These are phyloP conservation scores for Poecilobothrus nobilitatus DNA, from an alignment of 2,888 invertebrate genomes.

Conservation along the genomic window DNA sequence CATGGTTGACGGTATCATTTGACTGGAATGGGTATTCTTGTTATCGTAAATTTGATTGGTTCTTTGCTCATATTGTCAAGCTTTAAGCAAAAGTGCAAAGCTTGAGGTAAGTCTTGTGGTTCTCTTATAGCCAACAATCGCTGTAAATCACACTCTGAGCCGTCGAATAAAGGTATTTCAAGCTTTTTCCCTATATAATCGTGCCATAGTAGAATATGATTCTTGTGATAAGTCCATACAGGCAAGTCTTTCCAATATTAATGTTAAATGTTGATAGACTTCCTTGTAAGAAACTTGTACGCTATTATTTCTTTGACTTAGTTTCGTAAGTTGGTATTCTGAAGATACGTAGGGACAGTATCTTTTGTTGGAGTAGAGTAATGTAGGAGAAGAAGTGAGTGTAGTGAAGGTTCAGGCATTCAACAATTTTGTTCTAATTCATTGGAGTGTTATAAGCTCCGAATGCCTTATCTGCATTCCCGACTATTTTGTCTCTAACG, in stretches of 20 bases:
- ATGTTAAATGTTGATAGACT: slow-evolving; percentile 16
- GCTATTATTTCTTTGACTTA: slow-evolving; percentile 18
- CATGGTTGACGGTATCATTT: background rate
- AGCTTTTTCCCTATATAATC: slow-evolving; percentile 15
- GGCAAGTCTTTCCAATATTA: slow-evolving; percentile 16
- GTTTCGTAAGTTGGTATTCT: slow-evolving; percentile 22
- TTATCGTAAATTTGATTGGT: background rate
- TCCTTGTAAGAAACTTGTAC: slow-evolving; percentile 14
- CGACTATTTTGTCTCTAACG: slow-evolving; percentile 16
- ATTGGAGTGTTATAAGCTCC: slow-evolving; percentile 15
- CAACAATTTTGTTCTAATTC: slow-evolving; percentile 20
- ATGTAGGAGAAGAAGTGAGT: too few relatives aligned
- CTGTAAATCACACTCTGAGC: slow-evolving; percentile 20
- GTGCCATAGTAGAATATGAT: slow-evolving; percentile 10
- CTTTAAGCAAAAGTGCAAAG: slow-evolving; percentile 20
- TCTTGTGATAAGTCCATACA: slow-evolving; percentile 16
- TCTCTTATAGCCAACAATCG: slow-evolving; percentile 22
- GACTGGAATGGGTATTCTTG: background rate
- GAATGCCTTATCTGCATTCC: slow-evolving; percentile 15
- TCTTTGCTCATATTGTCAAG: slow-evolving; percentile 1
- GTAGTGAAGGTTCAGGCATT: slow-evolving; percentile 20
- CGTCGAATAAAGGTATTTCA: slow-evolving; percentile 19
- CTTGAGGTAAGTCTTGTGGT: slow-evolving; percentile 23
- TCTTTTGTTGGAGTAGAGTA: slow-evolving; percentile 21
- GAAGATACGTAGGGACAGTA: slow-evolving; percentile 22